These are phyloP conservation scores for Parasteatoda tepidariorum DNA, from an alignment of 1,140 invertebrate species.

Conservation along the genomic window DNA sequence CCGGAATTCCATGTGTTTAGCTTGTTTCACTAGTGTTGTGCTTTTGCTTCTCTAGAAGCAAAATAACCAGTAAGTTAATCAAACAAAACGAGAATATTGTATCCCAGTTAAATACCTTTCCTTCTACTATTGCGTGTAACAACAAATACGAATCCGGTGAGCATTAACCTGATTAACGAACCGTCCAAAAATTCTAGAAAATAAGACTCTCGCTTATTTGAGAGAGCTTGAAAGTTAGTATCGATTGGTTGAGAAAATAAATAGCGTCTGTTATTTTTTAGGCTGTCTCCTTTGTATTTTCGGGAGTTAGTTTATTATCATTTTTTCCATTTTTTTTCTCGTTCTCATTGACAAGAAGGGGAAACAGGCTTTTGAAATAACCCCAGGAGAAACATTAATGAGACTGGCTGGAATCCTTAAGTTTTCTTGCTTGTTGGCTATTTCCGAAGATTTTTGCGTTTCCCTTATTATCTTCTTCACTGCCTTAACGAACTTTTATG, in stretches of 20 bases:
- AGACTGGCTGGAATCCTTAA: constrained; percentile 1
- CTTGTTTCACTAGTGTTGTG: neutral
- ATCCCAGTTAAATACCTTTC: neutral
- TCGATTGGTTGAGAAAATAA: neutral
- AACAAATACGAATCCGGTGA: neutral
- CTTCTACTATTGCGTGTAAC: neutral
- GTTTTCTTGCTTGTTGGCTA: neutral
- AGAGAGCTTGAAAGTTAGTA: neutral
- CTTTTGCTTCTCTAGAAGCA: neutral
- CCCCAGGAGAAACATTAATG: constrained; percentile 8
- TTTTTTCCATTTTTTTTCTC: neutral
- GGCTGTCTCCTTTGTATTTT: neutral
- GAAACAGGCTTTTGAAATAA: constrained; percentile 5
- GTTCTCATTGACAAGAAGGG: neutral
- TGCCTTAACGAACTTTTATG: neutral
- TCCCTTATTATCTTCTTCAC: neutral
- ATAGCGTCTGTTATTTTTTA: neutral
- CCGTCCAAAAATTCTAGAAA: neutral
- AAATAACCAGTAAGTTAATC: neutral
- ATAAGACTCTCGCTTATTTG: neutral
- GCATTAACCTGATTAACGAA: neutral
- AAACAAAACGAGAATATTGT: neutral
- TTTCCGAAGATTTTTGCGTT: neutral
- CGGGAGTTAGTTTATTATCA: no score
- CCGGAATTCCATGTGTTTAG: no score